Percentiles rank a stretch among this genome's conserved stretches.
These are phyloP conservation scores for Argopecten irradians DNA, from an alignment of 1,140 invertebrate genomes.

Conservation along the genomic window DNA sequence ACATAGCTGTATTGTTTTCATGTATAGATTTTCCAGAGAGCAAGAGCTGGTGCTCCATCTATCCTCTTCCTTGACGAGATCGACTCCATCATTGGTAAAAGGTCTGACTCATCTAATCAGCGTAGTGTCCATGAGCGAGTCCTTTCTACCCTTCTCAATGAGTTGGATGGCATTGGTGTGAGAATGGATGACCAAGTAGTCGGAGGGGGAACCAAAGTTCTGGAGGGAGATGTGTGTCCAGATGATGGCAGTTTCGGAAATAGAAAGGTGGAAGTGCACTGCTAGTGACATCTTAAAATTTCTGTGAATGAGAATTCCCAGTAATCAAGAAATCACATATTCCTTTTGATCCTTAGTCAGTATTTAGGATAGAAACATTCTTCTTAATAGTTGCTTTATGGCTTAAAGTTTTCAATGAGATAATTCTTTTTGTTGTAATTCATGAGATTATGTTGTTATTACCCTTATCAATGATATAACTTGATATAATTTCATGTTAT, in stretches of 20 bases:
- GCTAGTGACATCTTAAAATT: neutral
- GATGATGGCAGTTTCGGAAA: neutral
- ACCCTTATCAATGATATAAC: too few species aligned
- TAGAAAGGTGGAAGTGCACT: neutral
- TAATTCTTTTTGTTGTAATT: too few species aligned
- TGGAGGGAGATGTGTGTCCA: slow-evolving; percentile 14
- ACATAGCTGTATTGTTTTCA: neutral
- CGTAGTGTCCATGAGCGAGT: slow-evolving; percentile 73
- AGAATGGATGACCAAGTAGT: slow-evolving; percentile 62
- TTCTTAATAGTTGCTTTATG: too few species aligned
- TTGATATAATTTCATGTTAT: too few species aligned
- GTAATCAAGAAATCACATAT: neutral
- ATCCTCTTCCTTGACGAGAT: slow-evolving; percentile 75
- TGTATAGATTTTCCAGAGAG: slow-evolving; percentile 72
- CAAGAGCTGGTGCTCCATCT: slow-evolving; percentile 69
- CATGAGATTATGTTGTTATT: too few species aligned
- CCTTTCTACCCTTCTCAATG: slow-evolving; percentile 72
- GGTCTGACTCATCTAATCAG: slow-evolving; percentile 67
- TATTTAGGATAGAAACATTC: too few species aligned
- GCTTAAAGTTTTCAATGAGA: too few species aligned
- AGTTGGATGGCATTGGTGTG: slow-evolving; percentile 81
- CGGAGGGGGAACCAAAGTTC: neutral
- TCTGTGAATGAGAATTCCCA: neutral
- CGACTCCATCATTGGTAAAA: slow-evolving; percentile 72
- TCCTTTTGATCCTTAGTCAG: neutral